Evolutionary conservation across 2,888 invertebrate genomes (phyloP).

Genomic region (Orchesella flavescens): DNA sequence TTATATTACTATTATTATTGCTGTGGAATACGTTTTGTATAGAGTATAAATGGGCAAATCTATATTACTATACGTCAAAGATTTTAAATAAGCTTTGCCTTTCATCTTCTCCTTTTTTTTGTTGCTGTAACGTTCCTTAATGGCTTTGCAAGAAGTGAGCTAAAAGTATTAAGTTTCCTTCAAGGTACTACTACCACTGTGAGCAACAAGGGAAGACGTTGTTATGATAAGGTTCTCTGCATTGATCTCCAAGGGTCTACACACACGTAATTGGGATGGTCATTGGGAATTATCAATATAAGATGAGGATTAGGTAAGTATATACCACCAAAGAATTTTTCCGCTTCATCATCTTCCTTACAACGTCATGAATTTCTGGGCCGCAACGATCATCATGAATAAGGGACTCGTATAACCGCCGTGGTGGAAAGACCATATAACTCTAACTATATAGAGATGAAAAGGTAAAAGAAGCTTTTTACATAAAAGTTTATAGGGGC

Average conservation of each 20-base stretch:
- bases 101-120: slow-evolving; percentile 39
- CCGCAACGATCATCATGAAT: slow-evolving; percentile 39
- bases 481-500: slow-evolving; percentile 8
- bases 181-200: slow-evolving; percentile 13
- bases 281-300: slow-evolving; percentile 46
- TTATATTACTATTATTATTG: slow-evolving; percentile 17
- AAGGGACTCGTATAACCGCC: slow-evolving; percentile 41
- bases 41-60: slow-evolving; percentile 30
- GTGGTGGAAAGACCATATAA: slow-evolving; percentile 23
- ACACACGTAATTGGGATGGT: slow-evolving; percentile 2
- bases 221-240: slow-evolving; percentile 16
- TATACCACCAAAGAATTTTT: slow-evolving; percentile 58
- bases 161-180: slow-evolving; percentile 59
- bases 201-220: slow-evolving; percentile 44
- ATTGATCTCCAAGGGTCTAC: slow-evolving; percentile 27
- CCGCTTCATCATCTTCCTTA: slow-evolving; percentile 57
- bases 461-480: slow-evolving; percentile 50
- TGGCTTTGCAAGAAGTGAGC: slow-evolving; percentile 47
- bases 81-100: slow-evolving; percentile 32
- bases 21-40: neutral
- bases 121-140: slow-evolving; percentile 48
- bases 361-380: slow-evolving; percentile 48
- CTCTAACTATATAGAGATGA: neutral
- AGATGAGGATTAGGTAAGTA: slow-evolving; percentile 43
- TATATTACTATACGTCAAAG: slow-evolving; percentile 21